Evolutionary conservation across 1,140 invertebrate species (phyloP).

Genomic region (Drosophila cardini): DNA sequence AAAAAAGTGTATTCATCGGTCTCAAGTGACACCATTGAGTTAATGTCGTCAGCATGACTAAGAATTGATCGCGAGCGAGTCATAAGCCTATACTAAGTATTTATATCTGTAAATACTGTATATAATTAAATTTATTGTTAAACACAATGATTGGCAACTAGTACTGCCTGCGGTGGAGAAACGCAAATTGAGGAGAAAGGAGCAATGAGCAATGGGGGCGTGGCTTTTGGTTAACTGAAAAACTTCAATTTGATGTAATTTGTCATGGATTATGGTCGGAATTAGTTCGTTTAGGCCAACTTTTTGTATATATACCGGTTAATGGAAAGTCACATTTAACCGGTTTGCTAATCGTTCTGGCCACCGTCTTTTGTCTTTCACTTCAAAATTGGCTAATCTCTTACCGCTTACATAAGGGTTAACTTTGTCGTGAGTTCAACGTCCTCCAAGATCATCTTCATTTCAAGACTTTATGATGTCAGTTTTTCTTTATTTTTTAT

Average conservation of each 20-base stretch:
- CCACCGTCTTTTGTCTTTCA: slow-evolving; percentile 33
- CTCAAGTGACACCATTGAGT: slow-evolving; percentile 53
- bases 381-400: slow-evolving; percentile 48
- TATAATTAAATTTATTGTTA: slow-evolving; percentile 9
- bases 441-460: slow-evolving; percentile 21
- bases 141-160: slow-evolving; percentile 36
- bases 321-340: slow-evolving; percentile 49
- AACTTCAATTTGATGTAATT: slow-evolving; percentile 21
- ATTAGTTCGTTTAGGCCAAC: slow-evolving; percentile 29
- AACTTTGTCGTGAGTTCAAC: slow-evolving; percentile 27
- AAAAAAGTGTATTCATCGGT: slow-evolving; percentile 15
- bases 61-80: slow-evolving; percentile 41
- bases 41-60: slow-evolving; percentile 55
- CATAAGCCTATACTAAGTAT: slow-evolving; percentile 2
- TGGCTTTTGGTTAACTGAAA: slow-evolving; percentile 18
- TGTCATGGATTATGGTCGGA: slow-evolving; percentile 14
- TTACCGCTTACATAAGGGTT: slow-evolving; percentile 44
- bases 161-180: slow-evolving; percentile 24
- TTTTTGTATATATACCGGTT: slow-evolving; percentile 36
- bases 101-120: slow-evolving; percentile 1
- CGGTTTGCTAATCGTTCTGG: slow-evolving; percentile 54
- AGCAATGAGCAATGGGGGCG: slow-evolving; percentile 10
- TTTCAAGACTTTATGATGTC: slow-evolving; percentile 9
- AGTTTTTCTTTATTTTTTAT: slow-evolving; percentile 15
- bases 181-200: slow-evolving; percentile 31